Evolutionary conservation across 1,140 invertebrate genomes (phyloP), one percentile per base, ranked within the genome.

Genomic region (Arion vulgaris): DNA sequence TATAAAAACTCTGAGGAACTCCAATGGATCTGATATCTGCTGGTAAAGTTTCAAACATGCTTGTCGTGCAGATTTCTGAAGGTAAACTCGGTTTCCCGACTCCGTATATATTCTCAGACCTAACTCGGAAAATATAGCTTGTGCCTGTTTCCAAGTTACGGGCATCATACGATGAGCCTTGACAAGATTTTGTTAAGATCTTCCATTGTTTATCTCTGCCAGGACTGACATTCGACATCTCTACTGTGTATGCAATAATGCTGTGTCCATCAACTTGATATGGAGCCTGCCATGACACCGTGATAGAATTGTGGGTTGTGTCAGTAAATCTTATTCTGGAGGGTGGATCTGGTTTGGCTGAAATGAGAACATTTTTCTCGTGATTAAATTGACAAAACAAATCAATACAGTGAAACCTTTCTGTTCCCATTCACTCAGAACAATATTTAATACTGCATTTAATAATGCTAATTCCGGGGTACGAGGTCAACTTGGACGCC

Each of bases 61-160:
- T 86, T 39, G 74, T 84, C 28, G 72, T 72, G 28, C 90, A 81
- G 2, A 83, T 45, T 26, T 88, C 87, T 0, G 90, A 89, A 0
- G 79, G 62, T 32, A 88, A 81, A 77, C 93, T 96, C 11, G 97
- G 97, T 86, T 99, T 98, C 28, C 97, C 98, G 74, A 95, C 95
- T 53, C 98, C 98, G 90, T 98, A 97, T 89, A 98, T 95, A 93
- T 99, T 99, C 93, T 99, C 98, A 79, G 98, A 98, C 93, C 97
- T 95, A 0, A 99, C 97, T 76, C 98, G 94, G 94, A 99, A 99
- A 85, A 98, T 96, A 91, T 99, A 99, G 23, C 96, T 95, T 85
- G 95, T 95, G 72, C 97, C 97, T 26, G 99, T 97, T 11, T 94
- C 95, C 11, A 99, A 92, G 87, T 96, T 95, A 89, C 96, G 95